Evolutionary conservation across 2,113 vertebrate genomes (phyloP).

Genomic region (Megaceryle torquata): DNA sequence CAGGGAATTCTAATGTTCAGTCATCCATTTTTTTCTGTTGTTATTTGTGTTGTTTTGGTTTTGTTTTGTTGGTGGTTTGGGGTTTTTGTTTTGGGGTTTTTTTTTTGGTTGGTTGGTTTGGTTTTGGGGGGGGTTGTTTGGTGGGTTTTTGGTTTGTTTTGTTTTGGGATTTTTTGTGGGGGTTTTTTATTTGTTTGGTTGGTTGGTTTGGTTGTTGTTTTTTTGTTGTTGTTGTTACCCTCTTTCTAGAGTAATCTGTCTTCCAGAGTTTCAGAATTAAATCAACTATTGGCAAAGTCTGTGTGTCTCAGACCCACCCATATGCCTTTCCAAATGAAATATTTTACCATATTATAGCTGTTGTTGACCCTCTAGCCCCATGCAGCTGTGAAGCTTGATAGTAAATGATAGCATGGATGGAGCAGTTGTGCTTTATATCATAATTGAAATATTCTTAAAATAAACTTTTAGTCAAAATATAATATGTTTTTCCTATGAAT

Average conservation of each 20-base stretch:
- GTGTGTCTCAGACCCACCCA: not conserved
- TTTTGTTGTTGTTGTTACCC: not conserved
- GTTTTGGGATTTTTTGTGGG: too few species aligned
- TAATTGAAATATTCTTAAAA: not conserved
- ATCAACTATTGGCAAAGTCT: not conserved
- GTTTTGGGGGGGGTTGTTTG: not conserved
- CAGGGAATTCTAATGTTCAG: not conserved
- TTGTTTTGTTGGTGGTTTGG: too few species aligned
- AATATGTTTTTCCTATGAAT: not conserved
- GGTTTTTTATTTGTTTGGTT: too few species aligned
- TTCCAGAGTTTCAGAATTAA: conserved; percentile 4
- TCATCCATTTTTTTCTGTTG: not conserved
- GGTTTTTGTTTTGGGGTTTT: not conserved
- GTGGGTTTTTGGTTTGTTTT: too few species aligned
- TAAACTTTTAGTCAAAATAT: not conserved
- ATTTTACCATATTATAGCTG: not conserved
- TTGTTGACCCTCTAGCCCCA: not conserved
- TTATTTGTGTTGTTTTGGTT: too few species aligned
- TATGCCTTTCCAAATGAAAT: not conserved
- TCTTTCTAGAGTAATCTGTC: not conserved
- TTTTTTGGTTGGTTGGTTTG: not conserved
- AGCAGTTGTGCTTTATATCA: not conserved
- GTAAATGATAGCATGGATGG: not conserved
- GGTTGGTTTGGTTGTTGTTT: not conserved
- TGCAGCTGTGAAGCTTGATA: not conserved